Percentiles rank a stretch among this genome's conserved stretches.
phyloP scores from a whole-genome alignment of 2,797 vertebrate genomes.

The Varecia variegata region DNA sequence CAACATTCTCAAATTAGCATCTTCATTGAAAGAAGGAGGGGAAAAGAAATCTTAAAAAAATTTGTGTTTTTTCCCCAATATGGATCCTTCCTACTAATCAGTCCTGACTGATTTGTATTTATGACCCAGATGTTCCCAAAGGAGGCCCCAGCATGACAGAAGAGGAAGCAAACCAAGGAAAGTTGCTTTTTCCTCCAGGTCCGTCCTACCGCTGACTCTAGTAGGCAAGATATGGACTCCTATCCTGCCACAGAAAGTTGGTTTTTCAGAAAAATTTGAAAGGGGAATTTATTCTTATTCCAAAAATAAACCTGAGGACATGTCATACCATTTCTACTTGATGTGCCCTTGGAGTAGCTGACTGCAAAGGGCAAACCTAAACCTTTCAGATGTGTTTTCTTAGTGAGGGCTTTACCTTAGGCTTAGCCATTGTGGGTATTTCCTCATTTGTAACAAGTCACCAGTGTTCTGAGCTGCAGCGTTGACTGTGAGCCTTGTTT shows the following conservation, averaged over 20 bases:
- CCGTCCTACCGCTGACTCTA: neutral
- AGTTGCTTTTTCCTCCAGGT: neutral
- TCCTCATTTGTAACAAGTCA: neutral
- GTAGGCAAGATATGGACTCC: neutral
- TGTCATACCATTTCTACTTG: neutral
- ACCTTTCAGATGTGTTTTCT: conserved; percentile 24
- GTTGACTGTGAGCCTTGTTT: conserved; percentile 19
- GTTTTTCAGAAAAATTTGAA: conserved; percentile 43
- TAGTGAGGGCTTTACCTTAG: neutral
- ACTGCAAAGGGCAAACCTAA: neutral
- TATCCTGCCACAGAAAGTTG: neutral
- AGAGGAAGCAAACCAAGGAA: neutral
- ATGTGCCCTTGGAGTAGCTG: neutral
- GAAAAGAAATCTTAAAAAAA: neutral
- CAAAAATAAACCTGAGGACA: neutral
- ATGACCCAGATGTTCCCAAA: neutral
- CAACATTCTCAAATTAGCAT: neutral
- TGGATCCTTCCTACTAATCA: neutral
- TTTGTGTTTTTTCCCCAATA: neutral
- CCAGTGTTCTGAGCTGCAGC: conserved; percentile 41
- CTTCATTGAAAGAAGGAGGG: neutral
- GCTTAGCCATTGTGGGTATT: conserved; percentile 28
- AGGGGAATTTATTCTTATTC: conserved; percentile 28
- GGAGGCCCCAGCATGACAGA: neutral
- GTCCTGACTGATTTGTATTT: neutral